Evolutionary conservation across 2,888 invertebrate genomes (phyloP).

Genomic region (Reticulitermes lucifugus): DNA sequence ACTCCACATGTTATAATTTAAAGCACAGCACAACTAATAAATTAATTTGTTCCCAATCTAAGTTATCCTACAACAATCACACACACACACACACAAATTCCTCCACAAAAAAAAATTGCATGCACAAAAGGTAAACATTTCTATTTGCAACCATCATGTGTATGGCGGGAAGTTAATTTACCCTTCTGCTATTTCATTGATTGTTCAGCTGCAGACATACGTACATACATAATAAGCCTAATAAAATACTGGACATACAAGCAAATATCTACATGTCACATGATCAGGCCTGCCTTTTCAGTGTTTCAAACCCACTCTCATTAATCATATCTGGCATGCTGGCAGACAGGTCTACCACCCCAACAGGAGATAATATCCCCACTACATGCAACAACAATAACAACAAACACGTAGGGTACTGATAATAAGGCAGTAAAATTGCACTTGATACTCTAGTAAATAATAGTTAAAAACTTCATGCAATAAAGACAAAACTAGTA

Average conservation of each 20-base stretch:
- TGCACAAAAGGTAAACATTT: constrained; percentile 3
- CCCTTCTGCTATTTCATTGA: constrained; percentile 14
- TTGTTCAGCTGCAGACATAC: not conserved
- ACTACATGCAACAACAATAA: constrained; percentile 30
- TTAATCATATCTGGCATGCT: constrained; percentile 21
- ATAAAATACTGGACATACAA: constrained; percentile 17
- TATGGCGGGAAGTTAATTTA: constrained; percentile 19
- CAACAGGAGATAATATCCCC: constrained; percentile 7
- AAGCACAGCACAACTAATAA: not conserved
- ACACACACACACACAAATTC: not conserved
- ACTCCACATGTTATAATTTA: not conserved
- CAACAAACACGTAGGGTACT: not conserved
- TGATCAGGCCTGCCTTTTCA: constrained; percentile 19
- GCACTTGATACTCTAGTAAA: too few relatives aligned
- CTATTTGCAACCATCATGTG: not conserved
- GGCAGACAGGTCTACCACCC: constrained; percentile 14
- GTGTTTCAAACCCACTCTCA: constrained; percentile 18
- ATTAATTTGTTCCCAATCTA: not conserved
- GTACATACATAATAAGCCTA: constrained; percentile 14
- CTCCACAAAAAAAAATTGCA: not conserved
- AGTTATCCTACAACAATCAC: not conserved
- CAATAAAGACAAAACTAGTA: too few relatives aligned
- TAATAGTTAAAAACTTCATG: too few relatives aligned
- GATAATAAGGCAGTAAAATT: too few relatives aligned
- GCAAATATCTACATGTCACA: constrained; percentile 13